phyloP scores from a whole-genome alignment of 2,797 vertebrate genomes.

The Brachymystax lenok region DNA sequence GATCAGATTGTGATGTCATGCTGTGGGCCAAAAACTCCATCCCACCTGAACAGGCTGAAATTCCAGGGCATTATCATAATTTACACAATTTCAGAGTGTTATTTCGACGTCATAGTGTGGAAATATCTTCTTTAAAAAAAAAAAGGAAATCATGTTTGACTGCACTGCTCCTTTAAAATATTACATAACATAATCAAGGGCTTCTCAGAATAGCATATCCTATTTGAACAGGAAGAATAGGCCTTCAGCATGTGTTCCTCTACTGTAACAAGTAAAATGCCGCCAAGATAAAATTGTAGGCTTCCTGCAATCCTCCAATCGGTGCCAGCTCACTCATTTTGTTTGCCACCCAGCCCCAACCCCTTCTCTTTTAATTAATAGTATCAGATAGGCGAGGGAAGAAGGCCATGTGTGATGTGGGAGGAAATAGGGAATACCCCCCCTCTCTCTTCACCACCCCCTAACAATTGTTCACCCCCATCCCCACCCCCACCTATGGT shows the following conservation, averaged over 20 bases:
- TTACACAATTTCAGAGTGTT: too few relatives aligned
- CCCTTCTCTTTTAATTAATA: slow-evolving; percentile 80
- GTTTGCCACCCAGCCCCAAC: slow-evolving; percentile 63
- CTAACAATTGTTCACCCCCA: slow-evolving; percentile 40
- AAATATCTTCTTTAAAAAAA: too few relatives aligned
- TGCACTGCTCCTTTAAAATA: not conserved
- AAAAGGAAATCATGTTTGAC: too few relatives aligned
- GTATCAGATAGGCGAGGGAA: slow-evolving; percentile 63
- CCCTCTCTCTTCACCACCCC: slow-evolving; percentile 24
- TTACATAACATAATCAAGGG: slow-evolving; percentile 40
- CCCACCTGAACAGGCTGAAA: too few relatives aligned
- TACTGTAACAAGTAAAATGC: slow-evolving; percentile 49
- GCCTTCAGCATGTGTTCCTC: not conserved
- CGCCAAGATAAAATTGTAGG: slow-evolving; percentile 73
- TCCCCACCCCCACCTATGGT: slow-evolving; percentile 40
- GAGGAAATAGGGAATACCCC: slow-evolving; percentile 69
- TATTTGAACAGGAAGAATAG: slow-evolving; percentile 3
- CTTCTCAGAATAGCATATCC: slow-evolving; percentile 39
- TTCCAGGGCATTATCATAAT: too few relatives aligned
- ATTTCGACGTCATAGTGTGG: too few relatives aligned
- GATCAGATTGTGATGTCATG: too few relatives aligned
- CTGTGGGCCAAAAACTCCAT: too few relatives aligned
- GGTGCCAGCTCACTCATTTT: slow-evolving; percentile 81
- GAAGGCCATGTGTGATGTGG: slow-evolving; percentile 71
- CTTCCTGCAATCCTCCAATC: slow-evolving; percentile 73